These are phyloP conservation scores for Molossus molossus DNA, from an alignment of 2,797 vertebrate species.

Conservation along the genomic window DNA sequence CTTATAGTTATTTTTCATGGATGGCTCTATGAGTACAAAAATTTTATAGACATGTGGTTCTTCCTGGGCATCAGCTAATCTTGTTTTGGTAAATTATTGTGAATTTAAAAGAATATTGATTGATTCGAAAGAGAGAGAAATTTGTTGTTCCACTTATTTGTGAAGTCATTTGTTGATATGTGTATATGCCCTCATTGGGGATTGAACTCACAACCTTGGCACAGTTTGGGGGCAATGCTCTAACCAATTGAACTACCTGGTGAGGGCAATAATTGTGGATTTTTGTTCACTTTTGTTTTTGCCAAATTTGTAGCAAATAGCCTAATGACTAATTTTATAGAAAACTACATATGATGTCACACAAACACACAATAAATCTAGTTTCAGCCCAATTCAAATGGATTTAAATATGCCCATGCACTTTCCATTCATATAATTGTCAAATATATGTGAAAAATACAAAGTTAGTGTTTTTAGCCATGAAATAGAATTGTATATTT, in stretches of 20 bases:
- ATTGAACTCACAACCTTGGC: neutral
- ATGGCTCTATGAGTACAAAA: neutral
- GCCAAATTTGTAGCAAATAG: neutral
- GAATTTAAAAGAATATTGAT: neutral
- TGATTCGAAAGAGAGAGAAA: neutral
- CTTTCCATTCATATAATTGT: slow-evolving; percentile 56
- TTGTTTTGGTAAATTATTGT: neutral
- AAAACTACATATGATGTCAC: slow-evolving; percentile 29
- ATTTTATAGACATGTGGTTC: neutral
- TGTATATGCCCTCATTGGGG: neutral
- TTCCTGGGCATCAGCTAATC: neutral
- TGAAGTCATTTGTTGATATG: neutral
- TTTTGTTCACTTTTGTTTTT: slow-evolving; percentile 21
- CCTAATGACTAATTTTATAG: slow-evolving; percentile 13
- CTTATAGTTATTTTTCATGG: neutral
- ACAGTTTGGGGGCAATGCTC: neutral
- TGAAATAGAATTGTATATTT: slow-evolving; percentile 83
- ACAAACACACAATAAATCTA: slow-evolving; percentile 50
- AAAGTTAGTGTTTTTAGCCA: slow-evolving; percentile 74
- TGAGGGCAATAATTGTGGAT: neutral
- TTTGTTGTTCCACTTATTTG: neutral
- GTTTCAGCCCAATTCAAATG: neutral
- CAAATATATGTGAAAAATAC: slow-evolving; percentile 75
- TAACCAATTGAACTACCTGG: neutral
- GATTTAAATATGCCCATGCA: slow-evolving; percentile 62